Base-by-base conservation (phyloP, 2,113 vertebrate genomes). In the Hippocampus comes region DNA sequence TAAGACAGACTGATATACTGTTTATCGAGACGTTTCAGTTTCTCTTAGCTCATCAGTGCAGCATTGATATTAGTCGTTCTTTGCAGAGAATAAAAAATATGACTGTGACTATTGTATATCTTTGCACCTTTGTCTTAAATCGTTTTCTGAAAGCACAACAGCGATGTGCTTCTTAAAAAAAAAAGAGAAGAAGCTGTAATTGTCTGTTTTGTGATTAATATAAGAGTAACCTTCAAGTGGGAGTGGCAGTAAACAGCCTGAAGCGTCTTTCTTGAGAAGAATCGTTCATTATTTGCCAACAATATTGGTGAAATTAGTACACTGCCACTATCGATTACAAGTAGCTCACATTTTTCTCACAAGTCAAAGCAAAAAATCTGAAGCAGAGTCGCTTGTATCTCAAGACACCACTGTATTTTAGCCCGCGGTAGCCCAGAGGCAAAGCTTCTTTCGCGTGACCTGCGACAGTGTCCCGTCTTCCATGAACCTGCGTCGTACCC, bases 401-500 rank as follows among this genome's bases (percentile, higher is more conserved):
- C 17, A 30, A 56, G 53, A 56, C 15, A 34, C 4, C 27, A 9
- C 59, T 20, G 27, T 34, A 61, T 61, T 48, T 34, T 34, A 34
- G 64, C 21, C 14, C 9, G 15, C 5, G 67, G 70, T 69, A 69
- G 60, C 70, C 75, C 78, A 71, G 68, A 70, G 70, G 25, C 68
- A 60, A 38, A 71, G 74, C 27, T 23, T 69, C n/a, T 48, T 53
- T 65, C 48, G 66, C 70, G 53, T 51, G 25, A 56, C 56, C 27
- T 63, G 77, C 75, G 76, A 66, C 73, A 65, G 60, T 60, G 64
- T 53, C 81, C 72, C 59, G 30, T 59, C 75, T 55, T 63, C 65
- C 70, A 63, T 59, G 68, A 75, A 72, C 49, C 73, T 72, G 57
- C 61, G 41, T 18, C 46, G 72, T 79, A 67, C 72, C 74, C 70